Evolutionary conservation across 2,888 invertebrate species (phyloP).

Genomic region (Archaeoteleia sp.): DNA sequence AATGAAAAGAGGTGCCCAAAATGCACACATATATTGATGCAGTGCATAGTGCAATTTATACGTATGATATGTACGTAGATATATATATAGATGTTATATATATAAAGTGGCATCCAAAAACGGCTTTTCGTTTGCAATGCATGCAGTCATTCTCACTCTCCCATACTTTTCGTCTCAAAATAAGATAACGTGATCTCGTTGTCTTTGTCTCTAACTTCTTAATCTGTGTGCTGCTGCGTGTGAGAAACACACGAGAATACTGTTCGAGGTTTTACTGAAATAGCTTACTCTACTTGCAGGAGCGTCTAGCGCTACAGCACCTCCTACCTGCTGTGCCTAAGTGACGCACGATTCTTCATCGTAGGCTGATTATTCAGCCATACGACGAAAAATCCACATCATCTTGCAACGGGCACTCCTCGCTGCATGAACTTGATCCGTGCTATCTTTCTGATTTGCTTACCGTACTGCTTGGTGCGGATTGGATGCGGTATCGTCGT

Average conservation of each 20-base stretch:
- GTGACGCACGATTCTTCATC: constrained; percentile 51
- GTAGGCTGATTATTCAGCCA: constrained; percentile 20
- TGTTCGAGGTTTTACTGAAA: constrained; percentile 38
- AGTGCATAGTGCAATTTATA: constrained; percentile 75
- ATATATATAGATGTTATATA: constrained; percentile 58
- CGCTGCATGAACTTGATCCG: constrained; percentile 67
- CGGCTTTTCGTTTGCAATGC: constrained; percentile 72
- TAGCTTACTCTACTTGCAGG: constrained; percentile 73
- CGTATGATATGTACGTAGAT: constrained; percentile 72
- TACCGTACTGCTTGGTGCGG: constrained; percentile 98
- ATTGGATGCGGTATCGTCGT: constrained; percentile 95
- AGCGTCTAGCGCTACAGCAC: constrained; percentile 69
- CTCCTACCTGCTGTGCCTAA: constrained; percentile 71
- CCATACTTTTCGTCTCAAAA: constrained; percentile 65
- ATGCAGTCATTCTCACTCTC: constrained; percentile 75
- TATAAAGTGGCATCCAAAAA: constrained; percentile 74
- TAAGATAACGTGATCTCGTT: constrained; percentile 25
- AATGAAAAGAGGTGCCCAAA: constrained; percentile 74
- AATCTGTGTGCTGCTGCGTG: constrained; percentile 16
- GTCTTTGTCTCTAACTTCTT: constrained; percentile 20
- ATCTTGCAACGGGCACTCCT: constrained; percentile 66
- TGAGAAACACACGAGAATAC: constrained; percentile 17
- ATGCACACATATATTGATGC: constrained; percentile 75
- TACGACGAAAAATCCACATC: constrained; percentile 35
- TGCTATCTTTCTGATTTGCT: constrained; percentile 75